Evolutionary conservation across 2,888 invertebrate species (phyloP).

Genomic region (Alitta virens): DNA sequence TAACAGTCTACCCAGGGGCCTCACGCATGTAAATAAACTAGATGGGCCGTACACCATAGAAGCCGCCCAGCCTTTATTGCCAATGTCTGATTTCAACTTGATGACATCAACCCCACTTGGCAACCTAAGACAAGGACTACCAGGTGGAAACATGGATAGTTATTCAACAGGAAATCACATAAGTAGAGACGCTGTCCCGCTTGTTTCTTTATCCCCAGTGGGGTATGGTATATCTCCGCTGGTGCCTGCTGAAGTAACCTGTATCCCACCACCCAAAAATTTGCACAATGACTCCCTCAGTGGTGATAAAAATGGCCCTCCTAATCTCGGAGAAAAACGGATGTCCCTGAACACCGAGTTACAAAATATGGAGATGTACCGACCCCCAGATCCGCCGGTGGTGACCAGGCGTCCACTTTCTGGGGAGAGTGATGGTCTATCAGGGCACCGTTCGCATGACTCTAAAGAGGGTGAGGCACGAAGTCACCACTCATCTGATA

Average conservation of each 20-base stretch:
- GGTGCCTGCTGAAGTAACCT: not conserved
- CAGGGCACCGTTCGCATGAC: not conserved
- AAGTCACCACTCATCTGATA: conserved; percentile 2
- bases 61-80: not conserved
- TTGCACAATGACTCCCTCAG: not conserved
- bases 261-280: not conserved
- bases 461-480: not conserved
- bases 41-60: not conserved
- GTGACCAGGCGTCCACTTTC: not conserved
- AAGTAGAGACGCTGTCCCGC: not conserved
- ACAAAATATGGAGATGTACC: conserved; percentile 17
- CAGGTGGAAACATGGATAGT: not conserved
- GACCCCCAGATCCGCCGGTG: conserved; percentile 12
- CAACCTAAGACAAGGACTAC: not conserved
- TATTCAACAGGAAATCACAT: not conserved
- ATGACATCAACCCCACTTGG: conserved; percentile 31
- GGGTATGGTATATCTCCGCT: not conserved
- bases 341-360: conserved; percentile 8
- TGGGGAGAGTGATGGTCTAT: not conserved
- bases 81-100: conserved; percentile 18
- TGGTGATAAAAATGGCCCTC: not conserved
- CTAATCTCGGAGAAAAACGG: not conserved
- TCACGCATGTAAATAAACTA: not conserved
- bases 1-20: not conserved
- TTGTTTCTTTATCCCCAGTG: not conserved